phyloP scores from a whole-genome alignment of 2,797 vertebrate genomes.

The Tinamus major region DNA sequence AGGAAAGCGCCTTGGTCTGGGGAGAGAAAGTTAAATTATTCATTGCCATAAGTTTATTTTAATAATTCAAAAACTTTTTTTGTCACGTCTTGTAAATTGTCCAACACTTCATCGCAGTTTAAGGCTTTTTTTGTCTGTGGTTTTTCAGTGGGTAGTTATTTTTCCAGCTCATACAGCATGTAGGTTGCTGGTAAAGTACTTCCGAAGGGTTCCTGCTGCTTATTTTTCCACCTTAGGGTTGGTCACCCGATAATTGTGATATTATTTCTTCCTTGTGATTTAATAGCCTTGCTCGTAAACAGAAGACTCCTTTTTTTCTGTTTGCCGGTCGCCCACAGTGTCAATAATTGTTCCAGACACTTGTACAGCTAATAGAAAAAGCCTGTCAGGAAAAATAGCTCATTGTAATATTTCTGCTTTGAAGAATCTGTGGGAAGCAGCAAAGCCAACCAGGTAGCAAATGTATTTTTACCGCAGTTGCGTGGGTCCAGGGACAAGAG shows the following conservation, averaged over 20 bases:
- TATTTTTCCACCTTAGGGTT: neutral
- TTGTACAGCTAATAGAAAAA: constrained; percentile 38
- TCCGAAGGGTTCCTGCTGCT: neutral
- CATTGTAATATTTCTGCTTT: neutral
- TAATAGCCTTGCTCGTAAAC: neutral
- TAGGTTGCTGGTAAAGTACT: neutral
- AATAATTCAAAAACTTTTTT: neutral
- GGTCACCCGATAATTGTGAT: neutral
- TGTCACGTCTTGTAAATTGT: neutral
- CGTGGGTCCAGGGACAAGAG: neutral
- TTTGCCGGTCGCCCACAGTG: neutral
- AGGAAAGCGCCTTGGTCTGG: neutral
- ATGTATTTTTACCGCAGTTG: neutral
- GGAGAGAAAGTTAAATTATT: neutral
- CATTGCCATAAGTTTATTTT: neutral
- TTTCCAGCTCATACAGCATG: neutral
- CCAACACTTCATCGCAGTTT: neutral
- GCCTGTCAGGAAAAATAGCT: constrained; percentile 27
- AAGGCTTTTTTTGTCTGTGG: neutral
- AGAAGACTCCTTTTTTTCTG: neutral
- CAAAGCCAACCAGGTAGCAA: neutral
- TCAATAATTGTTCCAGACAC: constrained; percentile 39
- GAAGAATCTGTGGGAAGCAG: neutral
- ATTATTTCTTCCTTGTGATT: constrained; percentile 11
- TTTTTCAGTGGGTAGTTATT: neutral